Evolutionary conservation across 35 echinoderm and acorn worm species (phyloP).

Genomic region (Eucidaris tribuloides): DNA sequence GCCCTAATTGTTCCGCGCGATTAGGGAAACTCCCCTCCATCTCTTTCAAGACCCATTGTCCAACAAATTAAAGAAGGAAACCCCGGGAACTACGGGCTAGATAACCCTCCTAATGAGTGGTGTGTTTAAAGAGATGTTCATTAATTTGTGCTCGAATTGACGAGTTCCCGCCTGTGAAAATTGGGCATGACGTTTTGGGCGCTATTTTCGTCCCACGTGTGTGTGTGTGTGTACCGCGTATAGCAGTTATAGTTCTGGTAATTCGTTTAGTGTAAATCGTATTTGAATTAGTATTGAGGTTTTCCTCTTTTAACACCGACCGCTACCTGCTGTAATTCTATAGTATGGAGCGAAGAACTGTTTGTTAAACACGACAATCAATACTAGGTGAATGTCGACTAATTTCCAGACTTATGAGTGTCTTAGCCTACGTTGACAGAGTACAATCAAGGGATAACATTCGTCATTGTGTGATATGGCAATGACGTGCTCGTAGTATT

Average conservation of each 20-base stretch:
- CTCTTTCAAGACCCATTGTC: constrained; percentile 19
- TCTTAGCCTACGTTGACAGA: no score
- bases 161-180: constrained; percentile 6
- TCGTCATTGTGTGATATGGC: no score
- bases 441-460: no score
- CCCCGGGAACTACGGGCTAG: no score
- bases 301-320: constrained; percentile 20
- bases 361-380: no score
- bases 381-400: no score
- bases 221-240: no score
- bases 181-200: constrained; percentile 20
- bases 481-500: no score
- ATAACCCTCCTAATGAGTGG: constrained; percentile 25
- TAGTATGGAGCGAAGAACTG: neutral
- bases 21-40: constrained; percentile 24
- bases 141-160: constrained; percentile 30
- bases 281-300: constrained; percentile 23
- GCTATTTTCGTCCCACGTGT: constrained; percentile 14
- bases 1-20: constrained; percentile 3
- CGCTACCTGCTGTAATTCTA: neutral
- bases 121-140: constrained; percentile 18
- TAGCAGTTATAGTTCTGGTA: constrained; percentile 22
- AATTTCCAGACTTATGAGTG: no score
- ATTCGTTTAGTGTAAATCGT: constrained; percentile 28
- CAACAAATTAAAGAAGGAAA: neutral